Percentiles rank a stretch among this genome's conserved stretches.
Evolutionary conservation across 2,797 vertebrate genomes (phyloP).

Genomic region (Pelobates cultripes): DNA sequence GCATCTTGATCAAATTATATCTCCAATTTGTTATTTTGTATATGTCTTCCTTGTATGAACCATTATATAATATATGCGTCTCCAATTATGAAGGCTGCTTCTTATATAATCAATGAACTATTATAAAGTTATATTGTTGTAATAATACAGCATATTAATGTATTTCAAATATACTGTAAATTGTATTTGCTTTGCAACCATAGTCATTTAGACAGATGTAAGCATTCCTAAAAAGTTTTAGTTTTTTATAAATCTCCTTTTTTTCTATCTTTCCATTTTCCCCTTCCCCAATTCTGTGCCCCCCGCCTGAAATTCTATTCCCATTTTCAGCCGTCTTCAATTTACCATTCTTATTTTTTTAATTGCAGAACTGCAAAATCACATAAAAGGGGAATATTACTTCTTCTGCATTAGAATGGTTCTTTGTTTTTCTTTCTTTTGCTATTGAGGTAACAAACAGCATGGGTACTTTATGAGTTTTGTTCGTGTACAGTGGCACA

Average conservation of each 20-base stretch:
- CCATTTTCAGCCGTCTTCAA: slow-evolving; percentile 53
- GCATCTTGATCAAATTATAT: too few relatives aligned
- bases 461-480: slow-evolving; percentile 55
- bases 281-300: slow-evolving; percentile 25
- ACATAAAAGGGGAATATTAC: slow-evolving; percentile 47
- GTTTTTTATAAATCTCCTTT: background rate
- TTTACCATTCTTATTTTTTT: slow-evolving; percentile 49
- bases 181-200: background rate
- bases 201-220: background rate
- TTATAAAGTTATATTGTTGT: too few relatives aligned
- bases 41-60: too few relatives aligned
- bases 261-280: background rate
- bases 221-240: slow-evolving; percentile 28
- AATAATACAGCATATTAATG: background rate
- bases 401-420: slow-evolving; percentile 45
- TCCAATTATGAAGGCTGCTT: too few relatives aligned
- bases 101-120: too few relatives aligned
- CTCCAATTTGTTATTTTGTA: too few relatives aligned
- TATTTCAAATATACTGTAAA: background rate
- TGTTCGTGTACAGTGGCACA: slow-evolving; percentile 56
- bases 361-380: slow-evolving; percentile 53
- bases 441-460: slow-evolving; percentile 56
- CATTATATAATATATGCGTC: too few relatives aligned
- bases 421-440: slow-evolving; percentile 59
- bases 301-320: slow-evolving; percentile 47